phyloP scores from a whole-genome alignment of 2,888 invertebrate genomes.

The Tryphoninae sp. region DNA sequence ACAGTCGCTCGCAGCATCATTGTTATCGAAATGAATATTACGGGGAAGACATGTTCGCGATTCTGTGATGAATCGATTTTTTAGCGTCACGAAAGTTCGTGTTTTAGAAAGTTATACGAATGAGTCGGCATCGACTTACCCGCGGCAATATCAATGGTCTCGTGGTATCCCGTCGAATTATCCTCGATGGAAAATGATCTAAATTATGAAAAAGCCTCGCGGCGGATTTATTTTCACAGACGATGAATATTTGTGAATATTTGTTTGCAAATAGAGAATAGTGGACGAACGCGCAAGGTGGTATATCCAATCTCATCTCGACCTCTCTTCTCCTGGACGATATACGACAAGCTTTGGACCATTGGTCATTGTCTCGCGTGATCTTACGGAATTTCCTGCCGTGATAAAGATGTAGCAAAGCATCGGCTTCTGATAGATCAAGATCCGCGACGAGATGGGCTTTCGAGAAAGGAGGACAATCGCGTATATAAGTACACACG shows the following conservation, averaged over 20 bases:
- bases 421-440: slow-evolving; percentile 65
- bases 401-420: slow-evolving; percentile 63
- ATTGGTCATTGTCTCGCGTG: not conserved
- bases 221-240: too few relatives aligned
- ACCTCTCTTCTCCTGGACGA: slow-evolving; percentile 62
- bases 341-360: slow-evolving; percentile 47
- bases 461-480: slow-evolving; percentile 34
- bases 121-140: not conserved
- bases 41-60: slow-evolving; percentile 45
- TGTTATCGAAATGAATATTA: slow-evolving; percentile 11
- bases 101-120: not conserved
- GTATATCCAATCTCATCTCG: slow-evolving; percentile 63
- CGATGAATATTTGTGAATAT: too few relatives aligned
- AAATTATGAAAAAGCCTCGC: not conserved
- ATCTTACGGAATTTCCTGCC: slow-evolving; percentile 57
- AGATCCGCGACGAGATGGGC: slow-evolving; percentile 66
- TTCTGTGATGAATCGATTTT: slow-evolving; percentile 28
- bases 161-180: not conserved
- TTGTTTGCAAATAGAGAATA: not conserved
- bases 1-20: not conserved
- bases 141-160: not conserved
- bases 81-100: not conserved
- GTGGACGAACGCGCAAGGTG: slow-evolving; percentile 64
- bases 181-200: slow-evolving; percentile 40
- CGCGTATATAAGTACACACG: not conserved